phyloP scores from a whole-genome alignment of 2,797 vertebrate species.

The Florisuga fusca region DNA sequence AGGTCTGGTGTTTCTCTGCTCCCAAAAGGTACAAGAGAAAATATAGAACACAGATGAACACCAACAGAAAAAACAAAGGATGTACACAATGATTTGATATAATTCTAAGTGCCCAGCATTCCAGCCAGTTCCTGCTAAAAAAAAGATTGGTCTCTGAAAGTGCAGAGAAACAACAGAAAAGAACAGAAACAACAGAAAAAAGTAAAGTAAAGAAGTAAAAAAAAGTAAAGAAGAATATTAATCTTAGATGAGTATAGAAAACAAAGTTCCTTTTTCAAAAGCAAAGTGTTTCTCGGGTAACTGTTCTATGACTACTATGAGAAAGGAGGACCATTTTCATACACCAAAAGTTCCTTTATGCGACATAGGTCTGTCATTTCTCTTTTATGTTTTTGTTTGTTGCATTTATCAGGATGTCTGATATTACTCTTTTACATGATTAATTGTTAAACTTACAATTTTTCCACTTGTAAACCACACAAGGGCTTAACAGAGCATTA shows the following conservation, averaged over 20 bases:
- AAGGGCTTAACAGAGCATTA: not conserved
- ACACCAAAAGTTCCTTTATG: not conserved
- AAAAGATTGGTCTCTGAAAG: not conserved
- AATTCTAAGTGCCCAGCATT: not conserved
- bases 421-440: not conserved
- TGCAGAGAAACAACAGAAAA: not conserved
- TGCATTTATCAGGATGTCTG: not conserved
- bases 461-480: not conserved
- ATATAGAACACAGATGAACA: not conserved
- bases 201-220: no score
- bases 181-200: not conserved
- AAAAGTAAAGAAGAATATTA: not conserved
- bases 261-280: not conserved
- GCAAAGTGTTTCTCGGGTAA: rapidly evolving
- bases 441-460: not conserved
- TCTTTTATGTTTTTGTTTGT: not conserved
- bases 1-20: not conserved
- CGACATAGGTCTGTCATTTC: not conserved
- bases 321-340: not conserved
- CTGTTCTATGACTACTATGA: not conserved
- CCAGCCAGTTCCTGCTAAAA: not conserved
- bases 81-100: not conserved
- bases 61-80: not conserved
- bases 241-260: not conserved
- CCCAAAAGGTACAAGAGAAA: not conserved